Evolutionary conservation across 1,140 invertebrate species (phyloP).

Genomic region (Ceratosolen fusciceps): DNA sequence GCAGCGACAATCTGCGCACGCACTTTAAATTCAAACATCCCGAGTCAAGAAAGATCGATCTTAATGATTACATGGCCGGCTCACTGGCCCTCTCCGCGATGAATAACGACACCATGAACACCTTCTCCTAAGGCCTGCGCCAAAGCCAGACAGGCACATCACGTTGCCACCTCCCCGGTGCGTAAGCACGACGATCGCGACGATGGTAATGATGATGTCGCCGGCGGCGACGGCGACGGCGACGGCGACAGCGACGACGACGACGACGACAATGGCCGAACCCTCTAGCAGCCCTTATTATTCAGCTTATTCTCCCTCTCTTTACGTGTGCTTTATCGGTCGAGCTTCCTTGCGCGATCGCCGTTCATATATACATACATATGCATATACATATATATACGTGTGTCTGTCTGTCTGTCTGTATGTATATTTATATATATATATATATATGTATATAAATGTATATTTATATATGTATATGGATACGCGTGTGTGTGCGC

Average conservation of each 20-base stretch:
- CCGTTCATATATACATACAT: no score
- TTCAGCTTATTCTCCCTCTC: no score
- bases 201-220: slow-evolving; percentile 14
- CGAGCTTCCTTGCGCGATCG: no score
- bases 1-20: slow-evolving; percentile 89
- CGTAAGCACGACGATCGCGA: slow-evolving; percentile 26
- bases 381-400: no score
- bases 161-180: slow-evolving; percentile 26
- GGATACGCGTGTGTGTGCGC: not conserved
- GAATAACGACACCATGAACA: slow-evolving; percentile 72
- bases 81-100: slow-evolving; percentile 73
- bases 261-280: slow-evolving; percentile 16
- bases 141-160: slow-evolving; percentile 48
- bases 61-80: slow-evolving; percentile 69
- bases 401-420: no score
- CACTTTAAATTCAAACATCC: slow-evolving; percentile 92
- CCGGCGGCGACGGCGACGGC: slow-evolving; percentile 3
- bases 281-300: not conserved
- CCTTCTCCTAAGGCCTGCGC: slow-evolving; percentile 67
- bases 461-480: not conserved
- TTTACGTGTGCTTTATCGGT: no score
- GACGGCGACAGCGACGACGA: slow-evolving; percentile 3
- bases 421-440: no score
- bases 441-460: not conserved
- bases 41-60: slow-evolving; percentile 86